Evolutionary conservation across 2,113 vertebrate genomes (phyloP).

Genomic region (Perccottus glenii): DNA sequence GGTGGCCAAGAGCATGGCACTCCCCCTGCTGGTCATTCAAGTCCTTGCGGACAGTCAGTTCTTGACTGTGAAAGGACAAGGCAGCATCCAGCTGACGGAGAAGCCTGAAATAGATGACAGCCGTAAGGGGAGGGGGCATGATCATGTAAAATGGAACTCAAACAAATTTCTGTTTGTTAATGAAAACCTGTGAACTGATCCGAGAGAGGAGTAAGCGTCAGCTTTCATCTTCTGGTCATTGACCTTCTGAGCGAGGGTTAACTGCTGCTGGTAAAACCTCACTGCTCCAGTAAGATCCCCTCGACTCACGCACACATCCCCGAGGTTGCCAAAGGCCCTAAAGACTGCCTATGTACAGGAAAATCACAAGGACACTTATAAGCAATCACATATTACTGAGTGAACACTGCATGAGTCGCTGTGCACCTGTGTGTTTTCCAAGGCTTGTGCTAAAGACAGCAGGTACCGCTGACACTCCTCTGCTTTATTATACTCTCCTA

Average conservation of each 20-base stretch:
- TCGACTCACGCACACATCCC: slow-evolving; percentile 91
- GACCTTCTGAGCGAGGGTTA: slow-evolving; percentile 87
- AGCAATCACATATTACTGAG: neutral
- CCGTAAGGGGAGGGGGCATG: neutral
- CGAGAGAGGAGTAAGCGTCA: slow-evolving; percentile 89
- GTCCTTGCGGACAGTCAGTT: slow-evolving; percentile 90
- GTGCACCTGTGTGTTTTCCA: slow-evolving; percentile 86
- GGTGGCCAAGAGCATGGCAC: slow-evolving; percentile 90
- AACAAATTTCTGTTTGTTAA: neutral
- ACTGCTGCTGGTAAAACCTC: slow-evolving; percentile 92
- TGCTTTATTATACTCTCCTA: slow-evolving; percentile 88
- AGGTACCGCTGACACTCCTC: slow-evolving; percentile 96
- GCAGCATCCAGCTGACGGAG: slow-evolving; percentile 90
- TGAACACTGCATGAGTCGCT: neutral
- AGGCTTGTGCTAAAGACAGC: slow-evolving; percentile 88
- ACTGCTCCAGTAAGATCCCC: slow-evolving; percentile 87
- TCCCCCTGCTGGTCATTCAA: slow-evolving; percentile 87
- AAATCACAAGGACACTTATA: neutral
- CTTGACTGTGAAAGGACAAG: slow-evolving; percentile 91
- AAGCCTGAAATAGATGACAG: slow-evolving; percentile 29
- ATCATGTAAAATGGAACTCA: neutral
- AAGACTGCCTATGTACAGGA: slow-evolving; percentile 83
- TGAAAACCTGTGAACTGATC: slow-evolving; percentile 84
- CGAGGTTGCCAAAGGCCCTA: slow-evolving; percentile 92
- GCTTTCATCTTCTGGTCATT: slow-evolving; percentile 90